A percentile compares a stretch with the other conserved stretches of the same genome.
Conservation (phyloP, 2,113 vertebrate species). For the Ranitomeya variabilis region DNA sequence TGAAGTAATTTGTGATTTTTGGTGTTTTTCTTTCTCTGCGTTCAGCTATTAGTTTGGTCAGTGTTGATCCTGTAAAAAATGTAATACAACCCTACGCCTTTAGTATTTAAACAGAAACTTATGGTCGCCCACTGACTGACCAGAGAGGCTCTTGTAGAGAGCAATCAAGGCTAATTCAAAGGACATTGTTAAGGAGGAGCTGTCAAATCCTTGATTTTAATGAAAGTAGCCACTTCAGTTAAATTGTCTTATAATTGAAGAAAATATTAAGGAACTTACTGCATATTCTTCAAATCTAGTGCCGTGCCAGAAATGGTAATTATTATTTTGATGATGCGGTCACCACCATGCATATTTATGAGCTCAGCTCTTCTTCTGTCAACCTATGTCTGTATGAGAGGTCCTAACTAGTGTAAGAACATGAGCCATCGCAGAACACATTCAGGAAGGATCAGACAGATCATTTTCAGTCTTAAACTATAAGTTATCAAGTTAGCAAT, state of each 20-base stretch:
- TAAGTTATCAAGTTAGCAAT: too few species aligned
- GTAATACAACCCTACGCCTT: not conserved
- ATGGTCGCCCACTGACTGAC: not conserved
- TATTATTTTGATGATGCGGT: not conserved
- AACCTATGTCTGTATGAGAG: not conserved
- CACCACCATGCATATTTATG: not conserved
- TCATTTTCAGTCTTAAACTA: too few species aligned
- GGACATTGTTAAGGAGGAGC: not conserved
- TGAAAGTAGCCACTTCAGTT: slow-evolving; percentile 12
- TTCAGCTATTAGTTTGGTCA: not conserved
- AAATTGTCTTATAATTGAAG: slow-evolving; percentile 8
- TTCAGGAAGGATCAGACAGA: too few species aligned
- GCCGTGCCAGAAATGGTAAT: not conserved
- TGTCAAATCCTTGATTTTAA: slow-evolving; percentile 9
- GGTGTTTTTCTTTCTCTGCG: not conserved
- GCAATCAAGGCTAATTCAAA: not conserved
- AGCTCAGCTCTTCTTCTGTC: not conserved
- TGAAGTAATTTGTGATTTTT: too few species aligned
- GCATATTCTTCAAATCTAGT: not conserved
- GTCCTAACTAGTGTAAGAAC: not conserved
- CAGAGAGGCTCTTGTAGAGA: not conserved
- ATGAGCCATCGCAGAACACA: not conserved
- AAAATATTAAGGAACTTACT: not conserved
- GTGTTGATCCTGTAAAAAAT: not conserved
- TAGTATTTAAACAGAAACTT: not conserved